Base-by-base conservation (phyloP, 2,113 vertebrate species). In the Sphyrna mokarran region DNA sequence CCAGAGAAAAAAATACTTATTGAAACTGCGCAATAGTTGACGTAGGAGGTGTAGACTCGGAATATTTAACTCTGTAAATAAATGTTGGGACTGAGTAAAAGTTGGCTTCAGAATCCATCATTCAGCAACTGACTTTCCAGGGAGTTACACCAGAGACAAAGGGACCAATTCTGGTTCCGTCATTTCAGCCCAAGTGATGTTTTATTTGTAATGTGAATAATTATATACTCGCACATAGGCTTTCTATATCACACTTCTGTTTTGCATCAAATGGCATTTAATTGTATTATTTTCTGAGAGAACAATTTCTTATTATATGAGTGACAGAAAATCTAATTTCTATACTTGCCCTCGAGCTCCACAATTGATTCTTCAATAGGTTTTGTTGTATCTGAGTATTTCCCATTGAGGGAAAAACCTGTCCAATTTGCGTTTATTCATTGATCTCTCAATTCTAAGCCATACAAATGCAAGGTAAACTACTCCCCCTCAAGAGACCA, bases 351-450 rank as follows among this genome's bases (percentile, higher is more conserved):
- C 61, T 91, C n/a, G 16, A 68, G 89, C 18, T 93, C 61, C n/a
- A n/a, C 89, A 93, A 93, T 93, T 93, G 33, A 66, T 58, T n/a
- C 37, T 66, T 93, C 89, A 93, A 93, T 66, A 93, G 89, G 89
- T 93, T 66, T 93, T 66, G 89, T 93, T 93, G 89, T 68, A 93
- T 33, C 14, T 22, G 18, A 93, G 33, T 66, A 68, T 66, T 93
- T 93, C 61, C 54, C 33, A 93, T 93, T 18, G 26, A 68, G 33
- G 37, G 89, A 10, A n/a, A 93, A 93, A 66, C 89, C 89, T 66
- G 89, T 37, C 94, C 69, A 18, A 48, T 40, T 72, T 72, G 94
- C 54, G 94, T 76, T 70, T 69, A 29, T 18, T 72, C 68, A 54
- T 95, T 70, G 94, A 4, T 54, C 48, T 54, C 48, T 54, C 48